phyloP scores from a whole-genome alignment of 2,113 vertebrate species.

The Poeciliopsis prolifica region DNA sequence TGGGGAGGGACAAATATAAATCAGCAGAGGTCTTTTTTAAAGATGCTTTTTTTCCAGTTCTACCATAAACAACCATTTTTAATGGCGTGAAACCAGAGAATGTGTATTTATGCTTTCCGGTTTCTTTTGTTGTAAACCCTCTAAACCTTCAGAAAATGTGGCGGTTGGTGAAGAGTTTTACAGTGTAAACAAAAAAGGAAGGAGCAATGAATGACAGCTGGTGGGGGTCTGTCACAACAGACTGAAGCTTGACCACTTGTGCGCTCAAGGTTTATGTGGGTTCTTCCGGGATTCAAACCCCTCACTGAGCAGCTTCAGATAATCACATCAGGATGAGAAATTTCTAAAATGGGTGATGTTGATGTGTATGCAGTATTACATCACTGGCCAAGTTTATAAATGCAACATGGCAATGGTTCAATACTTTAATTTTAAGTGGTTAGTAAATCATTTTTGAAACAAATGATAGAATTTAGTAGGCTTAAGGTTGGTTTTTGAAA shows the following conservation, averaged over 20 bases:
- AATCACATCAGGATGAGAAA: not conserved
- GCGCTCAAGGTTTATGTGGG: not conserved
- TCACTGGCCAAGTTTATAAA: not conserved
- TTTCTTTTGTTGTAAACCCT: constrained; percentile 17
- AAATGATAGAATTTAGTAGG: not conserved
- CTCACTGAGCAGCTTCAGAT: not conserved
- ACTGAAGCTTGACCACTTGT: not conserved
- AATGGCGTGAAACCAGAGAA: constrained; percentile 9
- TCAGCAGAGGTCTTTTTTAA: constrained; percentile 48
- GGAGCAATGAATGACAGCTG: not conserved
- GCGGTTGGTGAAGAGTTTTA: not conserved
- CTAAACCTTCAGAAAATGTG: constrained; percentile 7
- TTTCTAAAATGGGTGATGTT: not conserved
- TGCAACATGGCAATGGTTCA: not conserved
- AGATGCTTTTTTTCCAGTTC: constrained; percentile 51
- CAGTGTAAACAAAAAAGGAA: not conserved
- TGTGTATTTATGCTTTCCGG: constrained; percentile 6
- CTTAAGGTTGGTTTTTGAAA: not conserved
- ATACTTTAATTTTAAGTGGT: not conserved
- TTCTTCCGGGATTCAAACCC: not conserved
- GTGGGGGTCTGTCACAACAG: not conserved
- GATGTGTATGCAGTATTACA: not conserved
- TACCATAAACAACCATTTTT: constrained; percentile 44
- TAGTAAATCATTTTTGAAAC: not conserved
- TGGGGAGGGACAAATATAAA: constrained; percentile 49